These are phyloP conservation scores for Axea sp. DNA, from an alignment of 2,888 invertebrate species.

Conservation along the genomic window DNA sequence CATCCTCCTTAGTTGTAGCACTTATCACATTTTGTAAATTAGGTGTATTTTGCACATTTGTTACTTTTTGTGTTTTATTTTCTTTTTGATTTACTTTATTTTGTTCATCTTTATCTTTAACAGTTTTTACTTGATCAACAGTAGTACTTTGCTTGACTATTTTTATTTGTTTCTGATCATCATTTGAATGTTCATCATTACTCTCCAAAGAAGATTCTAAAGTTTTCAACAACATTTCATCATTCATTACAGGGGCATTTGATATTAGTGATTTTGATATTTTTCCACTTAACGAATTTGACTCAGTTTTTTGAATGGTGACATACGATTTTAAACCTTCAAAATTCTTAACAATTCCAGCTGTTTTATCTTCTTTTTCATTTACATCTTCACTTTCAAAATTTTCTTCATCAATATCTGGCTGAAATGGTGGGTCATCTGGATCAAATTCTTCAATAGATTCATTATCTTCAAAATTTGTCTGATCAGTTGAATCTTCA, in stretches of 20 bases:
- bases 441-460: conserved; percentile 77
- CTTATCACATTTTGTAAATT: conserved; percentile 72
- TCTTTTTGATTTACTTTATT: conserved; percentile 37
- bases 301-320: conserved; percentile 18
- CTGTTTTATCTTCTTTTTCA: conserved; percentile 15
- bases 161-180: conserved; percentile 22
- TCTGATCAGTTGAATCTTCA: background rate
- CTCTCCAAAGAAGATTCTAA: conserved; percentile 48
- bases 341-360: conserved; percentile 9
- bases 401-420: conserved; percentile 64
- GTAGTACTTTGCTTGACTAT: background rate
- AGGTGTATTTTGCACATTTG: conserved; percentile 49
- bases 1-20: conserved; percentile 72
- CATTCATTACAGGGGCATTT: conserved; percentile 33
- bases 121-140: conserved; percentile 20
- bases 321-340: conserved; percentile 42
- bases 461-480: conserved; percentile 67
- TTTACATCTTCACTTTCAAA: conserved; percentile 62
- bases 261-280: background rate
- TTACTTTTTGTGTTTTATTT: conserved; percentile 37
- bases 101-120: conserved; percentile 21
- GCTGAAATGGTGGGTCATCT: conserved; percentile 70
- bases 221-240: conserved; percentile 45
- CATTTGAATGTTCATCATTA: conserved; percentile 42
- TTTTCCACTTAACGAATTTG: background rate